Base-by-base conservation (phyloP, 2,113 vertebrate genomes). In the Megaleporinus macrocephalus region DNA sequence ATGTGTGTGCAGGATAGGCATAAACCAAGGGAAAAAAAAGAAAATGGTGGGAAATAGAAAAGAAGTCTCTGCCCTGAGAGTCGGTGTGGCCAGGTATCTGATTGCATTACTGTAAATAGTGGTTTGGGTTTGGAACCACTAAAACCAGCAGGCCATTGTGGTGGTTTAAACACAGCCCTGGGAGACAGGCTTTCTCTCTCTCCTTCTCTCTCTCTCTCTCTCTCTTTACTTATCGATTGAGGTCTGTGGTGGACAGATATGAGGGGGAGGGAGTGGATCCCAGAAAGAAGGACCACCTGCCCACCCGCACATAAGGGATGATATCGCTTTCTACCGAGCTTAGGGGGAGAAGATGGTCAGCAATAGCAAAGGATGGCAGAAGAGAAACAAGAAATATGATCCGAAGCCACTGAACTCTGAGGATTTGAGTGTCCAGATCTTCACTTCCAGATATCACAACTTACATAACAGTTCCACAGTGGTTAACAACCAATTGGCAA, bases 121-220 rank as follows among this genome's bases (percentile, higher is more conserved):
- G 86, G 86, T 87, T 78, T 83, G 61, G 70, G 80, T 49, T 11
- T 44, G 80, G 78, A 86, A 81, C 80, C 87, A n/a, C 83, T 80
- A 68, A 80, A 76, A 57, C 79, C 85, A 68, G 83, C 71, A 16
- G 66, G 75, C 78, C 26, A 65, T 76, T 79, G 85, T 78, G 84
- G 88, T 81, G 87, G 74, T 78, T 84, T 80, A 86, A 88, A 86
- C 59, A 86, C 80, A 73, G 85, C 75, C 81, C 70, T 78, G 87
- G 87, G 87, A 88, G 76, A 33, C 57, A 30, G 47, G 30, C 29
- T 66, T 22, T 78, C 76, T 68, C 44, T 78, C 62, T 62, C 74
- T 62, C 59, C 27, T 15, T 47, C 72, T 53, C 55, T 77, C 72
- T 80, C 53, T 61, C 57, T 55, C 41, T 73, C 13, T 80, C 26